A percentile compares a stretch with the other conserved stretches of the same genome.
These are phyloP conservation scores for Cotesia typhae DNA, from an alignment of 1,140 invertebrate genomes.

Conservation along the genomic window DNA sequence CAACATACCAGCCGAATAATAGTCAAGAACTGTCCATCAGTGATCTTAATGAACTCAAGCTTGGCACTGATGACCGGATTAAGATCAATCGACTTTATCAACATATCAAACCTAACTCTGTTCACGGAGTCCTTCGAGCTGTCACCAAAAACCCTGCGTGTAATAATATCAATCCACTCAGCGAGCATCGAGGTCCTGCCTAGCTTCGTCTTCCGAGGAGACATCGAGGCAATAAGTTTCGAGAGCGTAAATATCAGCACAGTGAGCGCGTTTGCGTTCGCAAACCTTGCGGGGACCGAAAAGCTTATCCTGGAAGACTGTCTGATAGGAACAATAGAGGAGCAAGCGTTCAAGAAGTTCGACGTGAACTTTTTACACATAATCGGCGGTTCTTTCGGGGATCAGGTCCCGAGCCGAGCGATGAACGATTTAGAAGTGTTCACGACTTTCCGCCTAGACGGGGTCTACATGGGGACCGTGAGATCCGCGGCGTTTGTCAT, in stretches of 20 bases:
- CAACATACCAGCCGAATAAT: conserved; percentile 65
- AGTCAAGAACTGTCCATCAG: conserved; percentile 66
- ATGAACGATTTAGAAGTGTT: conserved; percentile 78
- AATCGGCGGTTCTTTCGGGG: conserved; percentile 67
- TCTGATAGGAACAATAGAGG: conserved; percentile 69
- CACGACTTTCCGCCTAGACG: conserved; percentile 68
- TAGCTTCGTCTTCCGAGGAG: conserved; percentile 75
- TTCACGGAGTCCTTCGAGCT: conserved; percentile 56
- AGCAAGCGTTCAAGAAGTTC: conserved; percentile 83
- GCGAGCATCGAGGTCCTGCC: conserved; percentile 69
- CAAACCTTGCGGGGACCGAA: conserved; percentile 70
- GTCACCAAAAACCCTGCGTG: conserved; percentile 47
- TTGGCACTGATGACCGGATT: conserved; percentile 62
- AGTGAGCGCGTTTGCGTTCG: conserved; percentile 77
- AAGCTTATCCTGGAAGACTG: conserved; percentile 64
- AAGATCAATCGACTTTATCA: conserved; percentile 62
- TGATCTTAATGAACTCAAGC: conserved; percentile 65
- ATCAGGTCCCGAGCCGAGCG: conserved; percentile 72
- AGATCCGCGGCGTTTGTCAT: conserved; percentile 69
- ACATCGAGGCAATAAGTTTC: conserved; percentile 74
- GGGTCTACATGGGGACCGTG: conserved; percentile 58
- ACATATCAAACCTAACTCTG: conserved; percentile 65
- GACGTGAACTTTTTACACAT: conserved; percentile 70
- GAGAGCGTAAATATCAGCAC: conserved; percentile 69
- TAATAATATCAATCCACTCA: conserved; percentile 58